phyloP scores from a whole-genome alignment of 1,140 invertebrate genomes.

The Lordiphosa clarofinis region DNA sequence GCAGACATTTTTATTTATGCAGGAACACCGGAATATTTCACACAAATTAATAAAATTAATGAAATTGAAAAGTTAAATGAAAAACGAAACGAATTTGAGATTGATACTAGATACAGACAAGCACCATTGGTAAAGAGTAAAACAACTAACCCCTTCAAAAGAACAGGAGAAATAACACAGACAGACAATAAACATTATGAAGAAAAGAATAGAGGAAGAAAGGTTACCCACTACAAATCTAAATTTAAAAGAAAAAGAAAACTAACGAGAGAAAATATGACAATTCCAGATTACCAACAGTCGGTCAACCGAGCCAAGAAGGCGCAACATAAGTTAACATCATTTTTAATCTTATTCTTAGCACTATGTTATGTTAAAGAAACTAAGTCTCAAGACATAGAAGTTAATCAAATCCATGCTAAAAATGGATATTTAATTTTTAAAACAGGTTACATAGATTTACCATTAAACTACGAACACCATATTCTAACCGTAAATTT shows the following conservation, averaged over 20 bases:
- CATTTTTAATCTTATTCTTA: not conserved
- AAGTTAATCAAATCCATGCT: not conserved
- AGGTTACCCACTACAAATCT: not conserved
- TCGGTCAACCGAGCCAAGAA: no score
- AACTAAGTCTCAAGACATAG: not conserved
- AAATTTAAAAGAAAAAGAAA: conserved; percentile 6
- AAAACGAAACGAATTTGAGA: no score
- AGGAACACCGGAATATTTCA: no score
- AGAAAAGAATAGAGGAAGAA: conserved; percentile 1
- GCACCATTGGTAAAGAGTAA: not conserved
- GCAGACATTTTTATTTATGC: no score
- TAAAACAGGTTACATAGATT: no score
- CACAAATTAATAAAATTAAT: no score
- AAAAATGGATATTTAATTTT: conserved; percentile 3
- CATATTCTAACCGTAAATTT: no score
- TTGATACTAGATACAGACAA: no score
- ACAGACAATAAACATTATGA: not conserved
- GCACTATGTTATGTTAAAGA: not conserved
- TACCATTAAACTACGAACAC: no score
- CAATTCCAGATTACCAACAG: not conserved
- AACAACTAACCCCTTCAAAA: not conserved
- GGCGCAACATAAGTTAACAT: not conserved
- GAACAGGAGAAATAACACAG: not conserved
- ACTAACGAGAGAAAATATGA: not conserved
- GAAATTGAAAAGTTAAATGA: no score